Evolutionary conservation across 2,113 vertebrate genomes (phyloP), one percentile per base, ranked within the genome.

Genomic region (Gasterosteus nipponicus): DNA sequence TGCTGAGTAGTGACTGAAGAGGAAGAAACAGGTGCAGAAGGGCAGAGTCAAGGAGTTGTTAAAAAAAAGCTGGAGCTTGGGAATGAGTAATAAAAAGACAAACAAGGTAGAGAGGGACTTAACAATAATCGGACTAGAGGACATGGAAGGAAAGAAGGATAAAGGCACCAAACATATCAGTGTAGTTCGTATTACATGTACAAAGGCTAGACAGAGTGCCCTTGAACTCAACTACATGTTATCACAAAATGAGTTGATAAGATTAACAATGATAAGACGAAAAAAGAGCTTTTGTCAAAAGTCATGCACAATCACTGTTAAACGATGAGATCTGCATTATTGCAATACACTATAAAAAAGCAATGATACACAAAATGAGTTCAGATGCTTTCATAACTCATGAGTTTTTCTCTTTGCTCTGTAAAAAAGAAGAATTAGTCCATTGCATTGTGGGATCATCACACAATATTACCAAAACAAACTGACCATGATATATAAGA

Each of bases 1-100:
- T 99, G 87, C 97, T 99, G 85, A 99, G 96, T 35, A 99, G 95
- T 1, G 98, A 99, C 98, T 99, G 80, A 35, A 46, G 68, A 44
- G 42, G 56, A 63, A 73, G 18, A 62, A 19, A 81, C 60, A 73
- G 69, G 67, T 11, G 39, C 47, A 57, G 18, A 80, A 47, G 64
- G 49, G n/a, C 44, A 59, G 10, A 80, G 38, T 18, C 29, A 42
- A 69, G 15, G 56, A 63, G 68, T 69, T 77, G 29, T 57, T 70
- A 54, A 69, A 54, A 77, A 77, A 60, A 39, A 78, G 54, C 51
- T 42, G 60, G 29, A 69, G 38, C 33, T 42, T 31, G 18, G 6
- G 15, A 5, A 59, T 62, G 39, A 60, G 31, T 38, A 16, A 56
- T 67, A 39, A 51, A 78, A 53, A 18, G n/a, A 9, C 11, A 1